Evolutionary conservation across 1,140 invertebrate genomes (phyloP).

Genomic region (Argopecten irradians): DNA sequence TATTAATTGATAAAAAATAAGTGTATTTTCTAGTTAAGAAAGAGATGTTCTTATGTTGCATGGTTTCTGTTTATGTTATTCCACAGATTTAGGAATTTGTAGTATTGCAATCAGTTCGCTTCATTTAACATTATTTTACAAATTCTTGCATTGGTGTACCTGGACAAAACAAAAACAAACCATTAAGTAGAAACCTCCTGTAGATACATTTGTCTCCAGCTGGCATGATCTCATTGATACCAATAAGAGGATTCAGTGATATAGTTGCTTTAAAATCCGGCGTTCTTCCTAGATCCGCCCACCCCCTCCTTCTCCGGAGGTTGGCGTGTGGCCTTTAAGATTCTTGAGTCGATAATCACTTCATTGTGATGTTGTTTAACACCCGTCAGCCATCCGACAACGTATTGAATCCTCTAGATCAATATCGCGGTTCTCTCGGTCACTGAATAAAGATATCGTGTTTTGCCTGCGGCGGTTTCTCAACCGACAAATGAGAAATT

Average conservation of each 20-base stretch:
- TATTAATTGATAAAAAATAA: no score
- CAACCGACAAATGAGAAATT: slow-evolving; percentile 1
- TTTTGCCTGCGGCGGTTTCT: background rate
- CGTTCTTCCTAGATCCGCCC: background rate
- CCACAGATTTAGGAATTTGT: no score
- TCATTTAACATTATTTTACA: no score
- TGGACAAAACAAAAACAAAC: background rate
- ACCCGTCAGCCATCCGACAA: background rate
- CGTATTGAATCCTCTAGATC: background rate
- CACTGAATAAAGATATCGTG: background rate
- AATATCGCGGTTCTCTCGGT: background rate
- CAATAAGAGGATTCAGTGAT: background rate
- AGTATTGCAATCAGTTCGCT: no score
- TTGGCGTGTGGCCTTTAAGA: slow-evolving; percentile 6
- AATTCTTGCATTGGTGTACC: background rate
- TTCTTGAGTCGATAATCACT: slow-evolving; percentile 10
- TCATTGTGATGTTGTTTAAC: background rate
- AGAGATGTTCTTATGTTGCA: no score
- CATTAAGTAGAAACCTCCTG: background rate
- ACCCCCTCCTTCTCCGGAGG: background rate
- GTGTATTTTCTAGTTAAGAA: no score
- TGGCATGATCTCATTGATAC: background rate
- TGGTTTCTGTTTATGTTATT: no score
- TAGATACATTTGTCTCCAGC: background rate
- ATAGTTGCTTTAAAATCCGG: background rate